Evolutionary conservation across 2,797 vertebrate species (phyloP), one percentile per base, ranked within the genome.

Genomic region (Podarcis lilfordi): DNA sequence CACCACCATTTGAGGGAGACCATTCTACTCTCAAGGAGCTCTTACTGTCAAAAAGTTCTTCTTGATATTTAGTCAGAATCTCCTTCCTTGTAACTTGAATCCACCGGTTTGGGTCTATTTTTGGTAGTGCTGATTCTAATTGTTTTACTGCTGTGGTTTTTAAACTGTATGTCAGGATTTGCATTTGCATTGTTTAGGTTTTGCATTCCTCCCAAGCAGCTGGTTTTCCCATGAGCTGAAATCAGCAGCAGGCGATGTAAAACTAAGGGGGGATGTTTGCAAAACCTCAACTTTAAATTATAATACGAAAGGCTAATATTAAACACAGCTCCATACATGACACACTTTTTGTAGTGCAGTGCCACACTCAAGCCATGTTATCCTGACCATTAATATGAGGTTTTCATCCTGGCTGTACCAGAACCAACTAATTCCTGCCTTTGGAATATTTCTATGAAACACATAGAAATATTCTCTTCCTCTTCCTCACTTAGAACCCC

Each of bases 391-490:
- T 91, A 91, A 80, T 59, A 61, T 84, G 32, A 84, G 86, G 50
- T 83, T 59, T 76, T 75, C 66, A 50, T 3, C 66, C 77, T 75
- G 37, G 80, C 3, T 80, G 21, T 79, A 86, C 85, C 43, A 37
- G 86, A 11, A 90, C 84, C 4, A 69, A 93, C 72, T 50, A 76
- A 86, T 87, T 81, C 84, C 81, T 75, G 88, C 86, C 27, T 90
- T 59, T 74, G 5, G 50, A 77, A 76, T 75, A 43, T 74, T 81
- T 82, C 80, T 88, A 77, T 23, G 82, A 86, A 82, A 71, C 50
- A 29, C 3, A 77, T 37, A 37, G 37, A 37, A 37, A 37, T 37
- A 37, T 37, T 37, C 37, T 37, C 37, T 37, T 37, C 37, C 68
- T 79, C 71, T 71, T 23, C 75, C 35, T 76, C 59, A 4, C 5